Evolutionary conservation across 2,888 invertebrate genomes (phyloP).

Genomic region (Lordiphosa fenestrarum): DNA sequence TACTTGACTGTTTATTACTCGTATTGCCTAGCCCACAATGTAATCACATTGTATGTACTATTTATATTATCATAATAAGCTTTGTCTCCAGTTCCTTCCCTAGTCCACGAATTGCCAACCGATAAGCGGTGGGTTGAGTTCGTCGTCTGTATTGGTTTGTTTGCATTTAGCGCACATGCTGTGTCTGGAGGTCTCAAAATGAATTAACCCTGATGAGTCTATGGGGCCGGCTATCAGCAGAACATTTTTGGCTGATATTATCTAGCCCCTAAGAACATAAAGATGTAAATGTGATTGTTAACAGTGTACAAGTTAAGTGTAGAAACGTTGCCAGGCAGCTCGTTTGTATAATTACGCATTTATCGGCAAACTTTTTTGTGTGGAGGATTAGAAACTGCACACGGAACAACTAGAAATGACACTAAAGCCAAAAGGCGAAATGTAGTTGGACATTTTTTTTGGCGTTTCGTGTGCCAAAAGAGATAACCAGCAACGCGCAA

Average conservation of each 20-base stretch:
- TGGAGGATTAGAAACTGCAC: conserved; percentile 2
- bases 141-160: conserved; percentile 4
- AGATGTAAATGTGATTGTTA: conserved; percentile 1
- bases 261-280: not conserved
- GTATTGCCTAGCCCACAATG: conserved; percentile 19
- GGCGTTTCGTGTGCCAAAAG: conserved; percentile 51
- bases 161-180: conserved; percentile 28
- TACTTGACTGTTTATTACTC: conserved; percentile 1
- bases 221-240: conserved; percentile 21
- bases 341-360: conserved; percentile 6
- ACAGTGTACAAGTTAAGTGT: not conserved
- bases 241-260: conserved; percentile 8
- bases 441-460: conserved; percentile 28
- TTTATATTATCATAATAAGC: conserved; percentile 6
- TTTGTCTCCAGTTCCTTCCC: not conserved
- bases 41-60: conserved; percentile 16
- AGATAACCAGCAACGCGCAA: conserved; percentile 14
- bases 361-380: conserved; percentile 1
- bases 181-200: conserved; percentile 1
- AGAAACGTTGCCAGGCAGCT: conserved; percentile 5
- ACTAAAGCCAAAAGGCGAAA: conserved; percentile 3
- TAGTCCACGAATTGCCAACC: conserved; percentile 9
- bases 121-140: conserved; percentile 30
- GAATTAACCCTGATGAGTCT: no score
- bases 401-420: conserved; percentile 8